phyloP scores from a whole-genome alignment of 2,113 vertebrate species.

The Prunella himalayana region DNA sequence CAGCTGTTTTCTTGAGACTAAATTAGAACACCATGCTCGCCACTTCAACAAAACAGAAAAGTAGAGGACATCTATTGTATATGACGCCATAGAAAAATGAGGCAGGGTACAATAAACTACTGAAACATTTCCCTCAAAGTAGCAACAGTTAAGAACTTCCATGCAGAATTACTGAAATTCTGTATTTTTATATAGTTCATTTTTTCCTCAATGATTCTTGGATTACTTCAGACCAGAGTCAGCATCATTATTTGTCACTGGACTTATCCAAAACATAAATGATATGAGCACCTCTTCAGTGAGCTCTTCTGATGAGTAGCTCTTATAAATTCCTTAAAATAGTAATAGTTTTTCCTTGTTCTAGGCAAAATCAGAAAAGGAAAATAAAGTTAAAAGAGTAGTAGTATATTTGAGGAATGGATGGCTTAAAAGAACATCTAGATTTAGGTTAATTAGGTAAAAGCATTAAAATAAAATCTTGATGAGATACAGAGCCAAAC shows the following conservation, averaged over 20 bases:
- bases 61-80: background rate
- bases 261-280: background rate
- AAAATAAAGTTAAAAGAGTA: background rate
- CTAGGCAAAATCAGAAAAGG: background rate
- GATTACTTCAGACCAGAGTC: background rate
- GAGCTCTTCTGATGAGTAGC: background rate
- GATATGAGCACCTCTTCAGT: background rate
- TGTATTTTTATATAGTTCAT: background rate
- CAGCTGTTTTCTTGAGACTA: background rate
- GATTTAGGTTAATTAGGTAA: background rate
- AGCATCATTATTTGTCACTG: background rate
- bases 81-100: background rate
- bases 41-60: background rate
- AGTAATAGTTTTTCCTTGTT: background rate
- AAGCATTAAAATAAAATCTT: background rate
- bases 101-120: background rate
- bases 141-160: background rate
- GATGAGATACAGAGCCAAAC: background rate
- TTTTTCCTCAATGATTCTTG: background rate
- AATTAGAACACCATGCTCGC: background rate
- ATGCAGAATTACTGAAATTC: background rate
- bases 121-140: background rate
- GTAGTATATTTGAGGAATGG: background rate
- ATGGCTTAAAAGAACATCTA: background rate
- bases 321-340: background rate